These are phyloP conservation scores for Laupala kohalensis DNA, from an alignment of 1,140 invertebrate species.

Conservation along the genomic window DNA sequence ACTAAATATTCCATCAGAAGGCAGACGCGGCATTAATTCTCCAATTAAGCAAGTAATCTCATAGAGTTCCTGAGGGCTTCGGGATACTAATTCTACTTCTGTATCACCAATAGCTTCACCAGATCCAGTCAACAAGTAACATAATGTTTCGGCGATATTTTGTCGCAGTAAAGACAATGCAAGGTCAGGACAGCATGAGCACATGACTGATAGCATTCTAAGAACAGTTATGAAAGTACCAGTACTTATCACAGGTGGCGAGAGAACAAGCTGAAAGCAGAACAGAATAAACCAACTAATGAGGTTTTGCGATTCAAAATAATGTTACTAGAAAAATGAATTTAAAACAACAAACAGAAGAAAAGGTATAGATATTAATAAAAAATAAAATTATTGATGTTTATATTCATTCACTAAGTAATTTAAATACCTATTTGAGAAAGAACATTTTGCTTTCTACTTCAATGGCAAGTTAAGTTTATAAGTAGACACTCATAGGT, in stretches of 20 bases:
- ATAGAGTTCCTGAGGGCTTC: slow-evolving; percentile 88
- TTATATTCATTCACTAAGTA: too few species aligned
- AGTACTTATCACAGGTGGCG: slow-evolving; percentile 83
- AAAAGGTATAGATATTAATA: too few species aligned
- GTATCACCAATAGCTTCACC: slow-evolving; percentile 41
- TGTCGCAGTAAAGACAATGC: slow-evolving; percentile 81
- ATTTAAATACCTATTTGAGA: too few species aligned
- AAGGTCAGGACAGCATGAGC: slow-evolving; percentile 81
- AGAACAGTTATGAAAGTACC: slow-evolving; percentile 92
- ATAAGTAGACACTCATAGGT: too few species aligned
- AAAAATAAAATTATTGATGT: too few species aligned
- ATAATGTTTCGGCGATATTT: slow-evolving; percentile 88
- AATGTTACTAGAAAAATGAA: too few species aligned
- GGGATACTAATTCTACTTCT: slow-evolving; percentile 70
- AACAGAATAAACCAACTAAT: too few species aligned
- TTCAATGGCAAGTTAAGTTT: too few species aligned
- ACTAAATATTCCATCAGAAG: slow-evolving; percentile 84
- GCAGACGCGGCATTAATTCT: slow-evolving; percentile 88
- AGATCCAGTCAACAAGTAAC: slow-evolving; percentile 80
- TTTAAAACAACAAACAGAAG: too few species aligned
- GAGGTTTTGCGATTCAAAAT: too few species aligned
- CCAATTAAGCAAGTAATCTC: slow-evolving; percentile 93
- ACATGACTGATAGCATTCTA: slow-evolving; percentile 90
- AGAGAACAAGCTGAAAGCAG: slow-evolving; percentile 63
- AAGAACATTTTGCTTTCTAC: too few species aligned